Evolutionary conservation across 2,113 vertebrate genomes (phyloP), one percentile per base, ranked within the genome.

Genomic region (Stictonetta naevosa): DNA sequence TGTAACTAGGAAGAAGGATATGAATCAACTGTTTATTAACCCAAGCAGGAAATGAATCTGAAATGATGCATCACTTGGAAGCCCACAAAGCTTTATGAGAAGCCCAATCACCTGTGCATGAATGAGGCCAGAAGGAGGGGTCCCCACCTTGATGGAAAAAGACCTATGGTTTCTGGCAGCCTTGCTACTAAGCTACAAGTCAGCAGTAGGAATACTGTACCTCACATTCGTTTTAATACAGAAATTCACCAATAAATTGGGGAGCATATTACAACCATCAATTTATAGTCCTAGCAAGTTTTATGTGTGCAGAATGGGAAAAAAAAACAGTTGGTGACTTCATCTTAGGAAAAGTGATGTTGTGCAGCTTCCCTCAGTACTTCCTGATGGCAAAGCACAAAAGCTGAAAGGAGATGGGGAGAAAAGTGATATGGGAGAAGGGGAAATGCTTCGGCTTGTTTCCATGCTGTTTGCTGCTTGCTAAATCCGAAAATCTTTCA

Each of bases 21-120:
- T 92, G 44, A 96, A 95, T 94, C 86, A 88, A 84, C n/a, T 50
- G 69, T 66, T 93, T 91, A 93, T 82, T 91, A 96, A 89, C 34
- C 16, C 58, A 82, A 93, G 66, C 73, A 96, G 81, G 83, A 95
- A 93, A 93, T 69, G 2, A 84, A 82, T 55, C 93, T 92, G 83
- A 80, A 95, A 92, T 79, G 38, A 86, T 76, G 67, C 23, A 79
- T 72, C 66, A 66, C 52, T 74, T 55, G 60, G 83, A 96, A 93
- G 60, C 46, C 52, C 63, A 38, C 31, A 81, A 83, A 86, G 64
- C 64, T 89, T 86, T 66, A 72, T 76, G 53, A 89, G 77, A 69
- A 84, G 34, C 28, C 77, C 75, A 71, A 72, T 55, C 69, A 90
- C n/a, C 50, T 94, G 50, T 1, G 0, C 40, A 69, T 73, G 68